Evolutionary conservation across 2,797 vertebrate genomes (phyloP).

Genomic region (Helarctos malayanus): DNA sequence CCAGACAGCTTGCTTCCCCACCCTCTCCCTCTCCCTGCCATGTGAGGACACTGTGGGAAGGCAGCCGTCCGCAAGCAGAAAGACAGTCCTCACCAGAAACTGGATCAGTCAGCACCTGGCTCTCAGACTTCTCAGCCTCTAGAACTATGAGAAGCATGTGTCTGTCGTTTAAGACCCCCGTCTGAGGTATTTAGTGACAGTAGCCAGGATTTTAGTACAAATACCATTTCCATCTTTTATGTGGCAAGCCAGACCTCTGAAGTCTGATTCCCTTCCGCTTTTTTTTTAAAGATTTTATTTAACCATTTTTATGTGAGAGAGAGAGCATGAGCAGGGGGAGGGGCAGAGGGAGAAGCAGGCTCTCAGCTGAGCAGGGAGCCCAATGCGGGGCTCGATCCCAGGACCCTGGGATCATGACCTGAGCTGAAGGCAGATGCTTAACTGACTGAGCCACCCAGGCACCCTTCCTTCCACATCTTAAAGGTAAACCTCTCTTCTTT

Average conservation of each 20-base stretch:
- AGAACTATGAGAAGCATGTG: not conserved
- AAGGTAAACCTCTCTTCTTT: not conserved
- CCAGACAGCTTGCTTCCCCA: not conserved
- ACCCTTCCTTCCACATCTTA: not conserved
- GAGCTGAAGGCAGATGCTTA: no score
- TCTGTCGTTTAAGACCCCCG: no score
- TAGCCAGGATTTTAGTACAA: no score
- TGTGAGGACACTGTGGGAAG: not conserved
- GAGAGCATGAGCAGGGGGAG: no score
- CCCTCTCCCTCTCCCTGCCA: not conserved
- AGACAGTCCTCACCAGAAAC: not conserved
- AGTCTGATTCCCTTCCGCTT: no score
- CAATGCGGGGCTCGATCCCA: no score
- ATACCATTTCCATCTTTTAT: not conserved
- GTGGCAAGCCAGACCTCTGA: not conserved
- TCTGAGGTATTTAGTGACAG: not conserved
- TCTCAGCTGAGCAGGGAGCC: no score
- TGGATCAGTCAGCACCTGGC: not conserved
- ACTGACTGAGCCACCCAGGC: no score
- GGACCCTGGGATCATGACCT: no score
- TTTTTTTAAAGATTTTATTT: no score
- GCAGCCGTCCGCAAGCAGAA: not conserved
- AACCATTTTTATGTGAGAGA: no score
- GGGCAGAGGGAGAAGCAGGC: no score
- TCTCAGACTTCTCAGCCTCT: not conserved